phyloP scores from a whole-genome alignment of 2,113 vertebrate genomes.

The Chloropsis cyanopogon region DNA sequence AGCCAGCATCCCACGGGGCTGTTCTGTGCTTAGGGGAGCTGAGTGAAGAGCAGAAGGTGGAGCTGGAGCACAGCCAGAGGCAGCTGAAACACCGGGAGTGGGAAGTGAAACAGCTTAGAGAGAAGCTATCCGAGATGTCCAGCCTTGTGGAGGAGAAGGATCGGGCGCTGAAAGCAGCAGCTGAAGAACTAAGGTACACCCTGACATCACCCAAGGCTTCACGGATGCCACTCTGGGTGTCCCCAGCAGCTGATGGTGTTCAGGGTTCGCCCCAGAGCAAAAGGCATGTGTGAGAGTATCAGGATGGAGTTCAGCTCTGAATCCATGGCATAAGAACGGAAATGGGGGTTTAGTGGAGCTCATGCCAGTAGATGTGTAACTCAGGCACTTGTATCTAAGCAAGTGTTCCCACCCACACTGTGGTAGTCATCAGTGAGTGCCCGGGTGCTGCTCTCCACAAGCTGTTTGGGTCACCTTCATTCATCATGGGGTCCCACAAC shows the following conservation, averaged over 20 bases:
- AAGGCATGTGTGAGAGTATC: background rate
- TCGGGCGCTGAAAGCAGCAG: constrained; percentile 53
- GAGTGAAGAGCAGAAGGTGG: constrained; percentile 76
- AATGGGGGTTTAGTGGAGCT: background rate
- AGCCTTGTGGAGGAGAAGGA: constrained; percentile 69
- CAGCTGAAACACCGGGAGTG: constrained; percentile 59
- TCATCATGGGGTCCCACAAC: fast-evolving
- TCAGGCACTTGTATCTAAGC: background rate
- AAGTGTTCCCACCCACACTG: background rate
- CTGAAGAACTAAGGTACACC: constrained; percentile 66
- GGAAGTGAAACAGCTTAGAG: constrained; percentile 66
- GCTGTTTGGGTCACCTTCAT: background rate
- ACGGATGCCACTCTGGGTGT: background rate
- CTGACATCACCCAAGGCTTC: background rate
- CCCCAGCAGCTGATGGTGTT: background rate
- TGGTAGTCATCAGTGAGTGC: background rate
- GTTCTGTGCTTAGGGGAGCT: constrained; percentile 72
- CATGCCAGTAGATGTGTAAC: background rate
- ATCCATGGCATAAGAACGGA: background rate
- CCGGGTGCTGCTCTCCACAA: background rate
- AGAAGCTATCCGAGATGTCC: constrained; percentile 52
- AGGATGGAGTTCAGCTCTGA: background rate
- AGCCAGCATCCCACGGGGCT: background rate
- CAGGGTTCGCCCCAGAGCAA: background rate
- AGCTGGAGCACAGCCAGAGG: constrained; percentile 70